Evolutionary conservation across 2,888 invertebrate species (phyloP).

Genomic region (Philereme vetulata): DNA sequence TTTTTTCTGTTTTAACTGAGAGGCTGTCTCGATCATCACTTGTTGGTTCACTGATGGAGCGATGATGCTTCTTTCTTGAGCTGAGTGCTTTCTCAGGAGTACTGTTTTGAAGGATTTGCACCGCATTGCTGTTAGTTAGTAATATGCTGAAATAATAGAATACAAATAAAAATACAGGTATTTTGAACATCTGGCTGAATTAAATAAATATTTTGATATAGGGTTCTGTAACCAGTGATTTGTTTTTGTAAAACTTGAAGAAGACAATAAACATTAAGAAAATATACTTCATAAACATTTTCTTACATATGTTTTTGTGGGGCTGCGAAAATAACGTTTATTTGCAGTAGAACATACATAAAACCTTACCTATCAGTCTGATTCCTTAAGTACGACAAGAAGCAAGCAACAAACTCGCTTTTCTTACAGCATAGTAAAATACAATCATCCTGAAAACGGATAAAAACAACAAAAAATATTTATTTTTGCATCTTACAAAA

Average conservation of each 20-base stretch:
- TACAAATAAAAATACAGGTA: not conserved
- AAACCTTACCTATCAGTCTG: slow-evolving; percentile 78
- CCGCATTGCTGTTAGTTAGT: slow-evolving; percentile 67
- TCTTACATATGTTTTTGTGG: not conserved
- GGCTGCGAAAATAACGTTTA: not conserved
- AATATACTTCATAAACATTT: too few species aligned
- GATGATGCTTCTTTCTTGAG: slow-evolving; percentile 59
- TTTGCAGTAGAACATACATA: not conserved
- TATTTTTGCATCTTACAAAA: slow-evolving; percentile 6
- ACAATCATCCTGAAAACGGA: slow-evolving; percentile 67
- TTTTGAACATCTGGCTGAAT: not conserved
- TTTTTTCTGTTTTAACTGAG: slow-evolving; percentile 54
- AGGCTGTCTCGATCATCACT: slow-evolving; percentile 66
- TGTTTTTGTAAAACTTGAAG: too few species aligned
- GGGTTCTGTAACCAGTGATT: too few species aligned
- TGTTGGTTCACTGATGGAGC: slow-evolving; percentile 72
- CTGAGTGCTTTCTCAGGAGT: slow-evolving; percentile 70
- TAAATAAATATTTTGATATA: too few species aligned
- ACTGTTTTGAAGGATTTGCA: slow-evolving; percentile 63
- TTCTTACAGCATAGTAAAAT: slow-evolving; percentile 65
- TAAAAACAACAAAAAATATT: slow-evolving; percentile 36
- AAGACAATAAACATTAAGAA: too few species aligned
- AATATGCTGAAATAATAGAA: slow-evolving; percentile 59
- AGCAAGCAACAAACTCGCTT: slow-evolving; percentile 83
- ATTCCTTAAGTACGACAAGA: slow-evolving; percentile 80